Conservation (phyloP, 2,888 invertebrate genomes). For the Mermis nigrescens region DNA sequence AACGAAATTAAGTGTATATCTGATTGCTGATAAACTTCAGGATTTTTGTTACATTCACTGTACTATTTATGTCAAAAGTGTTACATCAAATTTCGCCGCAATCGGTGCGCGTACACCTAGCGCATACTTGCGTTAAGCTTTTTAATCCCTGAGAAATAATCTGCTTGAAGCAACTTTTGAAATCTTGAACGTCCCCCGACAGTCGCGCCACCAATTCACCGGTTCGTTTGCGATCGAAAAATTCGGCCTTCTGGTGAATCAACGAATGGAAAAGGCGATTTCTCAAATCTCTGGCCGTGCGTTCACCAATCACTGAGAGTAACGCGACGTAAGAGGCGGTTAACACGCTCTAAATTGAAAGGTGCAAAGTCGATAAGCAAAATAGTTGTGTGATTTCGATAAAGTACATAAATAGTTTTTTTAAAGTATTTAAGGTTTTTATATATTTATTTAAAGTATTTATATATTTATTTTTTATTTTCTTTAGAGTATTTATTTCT, state of each 20-base stretch:
- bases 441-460: no score
- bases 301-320: constrained; percentile 67
- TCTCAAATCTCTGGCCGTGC: constrained; percentile 59
- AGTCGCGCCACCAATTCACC: constrained; percentile 79
- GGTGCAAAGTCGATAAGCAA: no score
- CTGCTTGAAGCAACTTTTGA: constrained; percentile 85
- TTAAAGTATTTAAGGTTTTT: no score
- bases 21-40: neutral
- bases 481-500: no score
- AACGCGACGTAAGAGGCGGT: constrained; percentile 75
- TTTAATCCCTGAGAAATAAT: constrained; percentile 75
- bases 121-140: constrained; percentile 62
- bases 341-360: constrained; percentile 49
- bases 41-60: no score
- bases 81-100: no score
- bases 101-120: no score
- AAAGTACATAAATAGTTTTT: no score
- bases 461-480: no score
- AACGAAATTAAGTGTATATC: constrained; percentile 11
- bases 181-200: constrained; percentile 82
- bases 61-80: no score
- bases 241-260: constrained; percentile 54
- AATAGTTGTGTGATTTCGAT: no score
- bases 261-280: constrained; percentile 61
- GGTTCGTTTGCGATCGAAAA: constrained; percentile 71